Evolutionary conservation across 2,797 vertebrate genomes (phyloP).

Genomic region (Rousettus madagascariensis): DNA sequence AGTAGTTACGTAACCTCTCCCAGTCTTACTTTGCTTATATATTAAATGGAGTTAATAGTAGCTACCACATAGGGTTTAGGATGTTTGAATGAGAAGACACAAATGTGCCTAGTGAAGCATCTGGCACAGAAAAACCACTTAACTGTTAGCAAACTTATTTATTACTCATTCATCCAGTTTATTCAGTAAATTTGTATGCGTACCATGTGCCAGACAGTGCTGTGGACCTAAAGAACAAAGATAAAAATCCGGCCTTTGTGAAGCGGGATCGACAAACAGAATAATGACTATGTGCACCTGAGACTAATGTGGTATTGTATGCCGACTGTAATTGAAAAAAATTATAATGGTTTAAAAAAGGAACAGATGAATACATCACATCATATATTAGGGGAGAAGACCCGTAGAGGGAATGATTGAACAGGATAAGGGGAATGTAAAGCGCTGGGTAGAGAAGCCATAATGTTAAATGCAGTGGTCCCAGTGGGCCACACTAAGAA

Average conservation of each 20-base stretch:
- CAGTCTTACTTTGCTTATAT: not conserved
- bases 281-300: too few species aligned
- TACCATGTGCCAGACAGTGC: not conserved
- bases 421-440: not conserved
- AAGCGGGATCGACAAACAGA: not conserved
- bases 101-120: not conserved
- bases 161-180: not conserved
- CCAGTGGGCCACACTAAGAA: not conserved
- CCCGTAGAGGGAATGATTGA: not conserved
- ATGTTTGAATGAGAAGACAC: not conserved
- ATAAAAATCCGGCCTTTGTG: not conserved
- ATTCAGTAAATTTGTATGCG: not conserved
- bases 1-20: not conserved
- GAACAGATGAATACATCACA: not conserved
- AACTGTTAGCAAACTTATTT: not conserved
- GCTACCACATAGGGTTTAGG: not conserved
- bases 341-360: too few species aligned
- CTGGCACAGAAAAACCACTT: not conserved
- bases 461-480: accelerated
- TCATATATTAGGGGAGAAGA: not conserved
- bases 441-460: not conserved
- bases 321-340: too few species aligned
- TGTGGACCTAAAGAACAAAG: not conserved
- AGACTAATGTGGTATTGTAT: too few species aligned
- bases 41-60: not conserved